Base-by-base conservation (phyloP, 2,888 invertebrate species). In the Cryptocheilus praepositus region DNA sequence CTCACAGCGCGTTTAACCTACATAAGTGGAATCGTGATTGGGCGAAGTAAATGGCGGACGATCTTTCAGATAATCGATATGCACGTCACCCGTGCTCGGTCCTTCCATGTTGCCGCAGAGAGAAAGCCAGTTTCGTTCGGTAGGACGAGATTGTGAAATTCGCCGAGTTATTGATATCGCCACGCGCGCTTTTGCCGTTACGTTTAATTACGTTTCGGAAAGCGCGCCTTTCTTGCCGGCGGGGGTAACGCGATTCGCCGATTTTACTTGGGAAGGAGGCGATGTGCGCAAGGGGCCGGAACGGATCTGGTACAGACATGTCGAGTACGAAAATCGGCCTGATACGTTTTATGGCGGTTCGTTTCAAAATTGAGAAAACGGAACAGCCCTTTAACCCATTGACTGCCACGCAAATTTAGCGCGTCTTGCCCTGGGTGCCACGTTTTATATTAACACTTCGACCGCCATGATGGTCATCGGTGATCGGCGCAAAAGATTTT, bases 21-120 rank as follows among this genome's bases (percentile, higher is more conserved):
- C 71, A 71, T 71, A 68, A 59, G 68, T 64, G 70, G 70, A 63
- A 64, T 71, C 71, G 64, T 61, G 68, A 71, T 68, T 71, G 68
- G 71, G 53, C 64, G 61, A 68, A 71, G 68, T 58, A 71, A 71
- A 64, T 68, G 71, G 68, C 71, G 71, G 61, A 53, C 68, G 71
- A 71, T 71, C 64, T 68, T 60, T 62, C 64, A 58, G 68, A 71
- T 71, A 71, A 68, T 71, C 68, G 68, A 71, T 68, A 64, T 59
- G 68, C 71, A 68, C 56, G 61, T 28, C 58, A 51, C 61, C 59
- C 46, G 28, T 36, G 62, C 4, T 44, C 58, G 57, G 45, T 28
- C 58, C 59, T 58, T 54, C 66, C 43, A 49, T 45, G 49, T 18
- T 28, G 36, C 36, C 66, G 53, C 55, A 18, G 22, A 43, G 59